A percentile compares a stretch with the other conserved stretches of the same genome.
Conservation (phyloP, 1,140 invertebrate genomes). For the Meteorus sp. region DNA sequence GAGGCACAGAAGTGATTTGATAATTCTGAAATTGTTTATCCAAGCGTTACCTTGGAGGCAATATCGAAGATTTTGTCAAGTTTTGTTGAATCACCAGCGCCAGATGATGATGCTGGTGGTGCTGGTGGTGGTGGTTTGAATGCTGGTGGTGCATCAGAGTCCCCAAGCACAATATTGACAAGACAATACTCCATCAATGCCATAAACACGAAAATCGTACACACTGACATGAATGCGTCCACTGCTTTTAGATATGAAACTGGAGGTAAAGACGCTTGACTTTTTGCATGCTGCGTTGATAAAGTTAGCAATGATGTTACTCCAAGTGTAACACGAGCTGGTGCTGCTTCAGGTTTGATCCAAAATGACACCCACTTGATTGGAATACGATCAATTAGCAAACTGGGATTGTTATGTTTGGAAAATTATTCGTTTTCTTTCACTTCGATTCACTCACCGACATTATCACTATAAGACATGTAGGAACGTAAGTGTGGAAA, state of each 20-base stretch:
- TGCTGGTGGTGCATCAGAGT: slow-evolving; percentile 64
- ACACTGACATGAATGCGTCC: slow-evolving; percentile 89
- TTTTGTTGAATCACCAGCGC: slow-evolving; percentile 50
- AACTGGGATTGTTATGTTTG: not conserved
- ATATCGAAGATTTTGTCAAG: slow-evolving; percentile 63
- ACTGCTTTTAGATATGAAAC: slow-evolving; percentile 90
- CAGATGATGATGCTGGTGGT: slow-evolving; percentile 40
- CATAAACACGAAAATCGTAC: slow-evolving; percentile 90
- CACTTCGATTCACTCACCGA: slow-evolving; percentile 70
- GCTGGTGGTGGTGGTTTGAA: slow-evolving; percentile 46
- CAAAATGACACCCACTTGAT: slow-evolving; percentile 87
- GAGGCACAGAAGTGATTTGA: slow-evolving; percentile 37
- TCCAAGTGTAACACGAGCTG: slow-evolving; percentile 85
- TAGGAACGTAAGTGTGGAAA: slow-evolving; percentile 87
- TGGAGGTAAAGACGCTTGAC: slow-evolving; percentile 83
- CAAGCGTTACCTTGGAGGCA: slow-evolving; percentile 54
- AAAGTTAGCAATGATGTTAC: slow-evolving; percentile 87
- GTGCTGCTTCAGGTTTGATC: slow-evolving; percentile 89
- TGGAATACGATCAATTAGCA: not conserved
- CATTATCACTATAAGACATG: slow-evolving; percentile 87
- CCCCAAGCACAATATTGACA: slow-evolving; percentile 85
- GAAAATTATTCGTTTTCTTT: not conserved
- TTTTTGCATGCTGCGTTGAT: slow-evolving; percentile 90
- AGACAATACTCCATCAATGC: slow-evolving; percentile 92
- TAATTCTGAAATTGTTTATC: slow-evolving; percentile 26